Percentiles rank a stretch among this genome's conserved stretches.
Evolutionary conservation across 2,888 invertebrate species (phyloP).

Genomic region (Thymelicus sylvestris): DNA sequence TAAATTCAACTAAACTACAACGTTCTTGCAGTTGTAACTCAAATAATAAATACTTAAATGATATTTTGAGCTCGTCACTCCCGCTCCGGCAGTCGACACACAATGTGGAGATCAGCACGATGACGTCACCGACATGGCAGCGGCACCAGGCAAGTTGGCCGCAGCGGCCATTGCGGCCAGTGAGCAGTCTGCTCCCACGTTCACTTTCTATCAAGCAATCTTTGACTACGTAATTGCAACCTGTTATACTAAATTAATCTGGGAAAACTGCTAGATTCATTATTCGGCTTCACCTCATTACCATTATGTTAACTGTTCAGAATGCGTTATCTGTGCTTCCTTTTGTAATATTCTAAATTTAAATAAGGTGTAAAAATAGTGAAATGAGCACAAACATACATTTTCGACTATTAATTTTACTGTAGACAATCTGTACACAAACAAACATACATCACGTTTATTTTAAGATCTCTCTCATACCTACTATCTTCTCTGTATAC

Average conservation of each 20-base stretch:
- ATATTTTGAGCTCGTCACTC: not conserved
- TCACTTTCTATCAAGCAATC: conserved; percentile 69
- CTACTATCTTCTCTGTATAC: too few relatives aligned
- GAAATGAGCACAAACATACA: not conserved
- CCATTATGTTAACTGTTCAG: conserved; percentile 10
- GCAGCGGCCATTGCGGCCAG: conserved; percentile 31
- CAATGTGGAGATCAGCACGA: conserved; percentile 11
- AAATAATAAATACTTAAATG: not conserved
- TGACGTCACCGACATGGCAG: conserved; percentile 25
- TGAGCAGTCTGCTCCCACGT: conserved; percentile 58
- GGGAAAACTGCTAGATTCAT: conserved; percentile 33
- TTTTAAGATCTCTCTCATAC: too few relatives aligned
- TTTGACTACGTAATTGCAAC: conserved; percentile 52
- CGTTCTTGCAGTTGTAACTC: too few relatives aligned
- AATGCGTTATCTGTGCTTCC: conserved; percentile 6
- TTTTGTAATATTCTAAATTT: conserved; percentile 4
- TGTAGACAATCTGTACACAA: too few relatives aligned
- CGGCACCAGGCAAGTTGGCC: conserved; percentile 22
- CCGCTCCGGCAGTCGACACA: not conserved
- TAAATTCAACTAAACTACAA: too few relatives aligned
- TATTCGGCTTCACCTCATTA: conserved; percentile 30
- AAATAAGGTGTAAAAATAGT: not conserved
- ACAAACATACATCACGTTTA: too few relatives aligned
- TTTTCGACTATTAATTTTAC: not conserved
- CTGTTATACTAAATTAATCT: conserved; percentile 51